Conservation (phyloP, 2,113 vertebrate genomes). For the Myodes glareolus region DNA sequence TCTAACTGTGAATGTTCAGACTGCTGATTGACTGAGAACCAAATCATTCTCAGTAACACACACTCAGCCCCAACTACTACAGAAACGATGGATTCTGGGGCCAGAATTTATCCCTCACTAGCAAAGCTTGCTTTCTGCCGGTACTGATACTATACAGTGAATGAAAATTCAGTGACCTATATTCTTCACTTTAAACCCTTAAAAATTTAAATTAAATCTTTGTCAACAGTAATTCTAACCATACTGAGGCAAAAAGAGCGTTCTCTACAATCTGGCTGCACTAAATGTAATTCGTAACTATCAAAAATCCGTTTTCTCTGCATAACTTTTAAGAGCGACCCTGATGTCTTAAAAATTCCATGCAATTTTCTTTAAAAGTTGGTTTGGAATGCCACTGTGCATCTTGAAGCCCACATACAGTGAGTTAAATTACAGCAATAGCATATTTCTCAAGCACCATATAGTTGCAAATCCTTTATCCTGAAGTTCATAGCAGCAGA, state of each 20-base stretch:
- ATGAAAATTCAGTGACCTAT: conserved; percentile 70
- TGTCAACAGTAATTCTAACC: conserved; percentile 75
- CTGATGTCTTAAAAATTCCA: conserved; percentile 82
- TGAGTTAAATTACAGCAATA: conserved; percentile 83
- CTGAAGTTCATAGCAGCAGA: conserved; percentile 75
- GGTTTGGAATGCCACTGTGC: conserved; percentile 81
- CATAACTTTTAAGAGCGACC: conserved; percentile 80
- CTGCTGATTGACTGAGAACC: conserved; percentile 68
- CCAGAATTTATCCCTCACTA: conserved; percentile 56
- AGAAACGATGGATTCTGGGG: conserved; percentile 27
- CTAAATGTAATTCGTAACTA: conserved; percentile 80
- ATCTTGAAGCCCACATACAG: conserved; percentile 83
- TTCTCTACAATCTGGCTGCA: conserved; percentile 73
- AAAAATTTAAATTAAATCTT: conserved; percentile 80
- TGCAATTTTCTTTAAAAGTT: conserved; percentile 84
- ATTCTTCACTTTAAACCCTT: conserved; percentile 75
- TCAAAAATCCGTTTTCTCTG: conserved; percentile 80
- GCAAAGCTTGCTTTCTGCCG: conserved; percentile 55
- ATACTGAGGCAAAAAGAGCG: conserved; percentile 68
- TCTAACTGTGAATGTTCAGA: conserved; percentile 67
- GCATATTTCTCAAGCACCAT: conserved; percentile 81
- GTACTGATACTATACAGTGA: conserved; percentile 19
- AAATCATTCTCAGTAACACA: conserved; percentile 63
- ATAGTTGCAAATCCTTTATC: conserved; percentile 83
- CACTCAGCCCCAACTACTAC: conserved; percentile 42